These are phyloP conservation scores for Cyaniris semiargus DNA, from an alignment of 2,888 invertebrate genomes.

Conservation along the genomic window DNA sequence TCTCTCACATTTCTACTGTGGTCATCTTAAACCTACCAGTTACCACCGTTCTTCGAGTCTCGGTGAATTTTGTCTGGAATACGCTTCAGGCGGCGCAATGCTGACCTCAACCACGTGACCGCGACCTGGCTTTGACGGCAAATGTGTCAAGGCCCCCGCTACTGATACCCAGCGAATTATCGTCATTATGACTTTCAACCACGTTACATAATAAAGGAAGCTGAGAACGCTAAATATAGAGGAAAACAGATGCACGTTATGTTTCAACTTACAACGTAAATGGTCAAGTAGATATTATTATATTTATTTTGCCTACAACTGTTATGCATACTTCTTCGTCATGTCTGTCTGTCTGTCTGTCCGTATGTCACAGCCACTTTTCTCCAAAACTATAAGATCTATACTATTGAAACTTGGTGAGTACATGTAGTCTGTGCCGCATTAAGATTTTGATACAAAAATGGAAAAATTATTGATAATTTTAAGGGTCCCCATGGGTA, in stretches of 20 bases:
- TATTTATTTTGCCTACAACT: not conserved
- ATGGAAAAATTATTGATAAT: too few relatives aligned
- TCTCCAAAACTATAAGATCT: too few relatives aligned
- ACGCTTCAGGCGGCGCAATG: not conserved
- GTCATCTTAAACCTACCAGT: not conserved
- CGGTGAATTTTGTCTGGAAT: conserved; percentile 2
- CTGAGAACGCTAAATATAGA: not conserved
- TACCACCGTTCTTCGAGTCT: not conserved
- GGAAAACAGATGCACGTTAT: not conserved
- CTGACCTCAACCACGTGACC: conserved; percentile 5
- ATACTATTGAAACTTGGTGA: too few relatives aligned
- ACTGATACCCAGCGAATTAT: conserved; percentile 8
- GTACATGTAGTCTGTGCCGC: too few relatives aligned
- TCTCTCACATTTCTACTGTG: not conserved
- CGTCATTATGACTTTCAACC: conserved; percentile 2
- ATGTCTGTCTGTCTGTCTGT: too few relatives aligned
- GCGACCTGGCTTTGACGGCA: conserved; percentile 5
- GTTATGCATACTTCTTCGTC: not conserved
- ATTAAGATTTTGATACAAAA: too few relatives aligned
- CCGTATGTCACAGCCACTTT: too few relatives aligned
- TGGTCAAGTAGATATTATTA: too few relatives aligned
- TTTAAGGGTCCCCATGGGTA: too few relatives aligned
- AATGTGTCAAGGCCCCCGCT: conserved; percentile 9
- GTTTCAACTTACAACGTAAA: not conserved
- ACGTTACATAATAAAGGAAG: not conserved